These are phyloP conservation scores for Rhorus exstirpatorius DNA, from an alignment of 2,888 invertebrate genomes.

Conservation along the genomic window DNA sequence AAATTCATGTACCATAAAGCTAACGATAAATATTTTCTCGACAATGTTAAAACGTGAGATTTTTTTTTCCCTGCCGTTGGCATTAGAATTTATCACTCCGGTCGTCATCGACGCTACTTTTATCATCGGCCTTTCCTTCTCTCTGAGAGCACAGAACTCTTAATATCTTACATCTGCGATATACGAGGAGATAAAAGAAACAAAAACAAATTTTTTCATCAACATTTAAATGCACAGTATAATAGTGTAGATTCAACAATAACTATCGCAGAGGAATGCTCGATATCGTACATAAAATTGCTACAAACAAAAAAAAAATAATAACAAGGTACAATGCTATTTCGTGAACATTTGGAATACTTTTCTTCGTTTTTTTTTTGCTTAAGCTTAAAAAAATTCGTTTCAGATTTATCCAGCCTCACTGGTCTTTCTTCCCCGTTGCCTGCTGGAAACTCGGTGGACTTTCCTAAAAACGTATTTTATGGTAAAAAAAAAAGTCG, in stretches of 20 bases:
- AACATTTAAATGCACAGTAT: constrained; percentile 52
- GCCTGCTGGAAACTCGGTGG: constrained; percentile 94
- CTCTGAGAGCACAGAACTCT: background rate
- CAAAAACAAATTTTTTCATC: constrained; percentile 22
- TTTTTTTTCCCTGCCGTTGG: background rate
- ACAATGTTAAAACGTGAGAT: constrained; percentile 23
- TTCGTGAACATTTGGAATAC: constrained; percentile 56
- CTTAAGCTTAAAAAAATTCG: constrained; percentile 51
- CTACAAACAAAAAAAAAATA: constrained; percentile 56
- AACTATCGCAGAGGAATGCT: constrained; percentile 56
- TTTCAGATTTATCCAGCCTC: constrained; percentile 79
- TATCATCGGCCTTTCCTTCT: too few species aligned
- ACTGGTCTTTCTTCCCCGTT: constrained; percentile 92
- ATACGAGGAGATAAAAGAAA: constrained; percentile 3
- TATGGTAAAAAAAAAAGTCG: constrained; percentile 13
- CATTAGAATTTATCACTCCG: too few species aligned
- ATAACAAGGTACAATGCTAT: constrained; percentile 53
- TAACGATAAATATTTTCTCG: constrained; percentile 2
- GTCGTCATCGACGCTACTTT: too few species aligned
- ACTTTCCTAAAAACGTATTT: constrained; percentile 89
- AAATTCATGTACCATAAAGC: constrained; percentile 42
- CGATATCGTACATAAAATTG: constrained; percentile 54
- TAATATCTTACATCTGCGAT: background rate
- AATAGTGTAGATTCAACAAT: constrained; percentile 47
- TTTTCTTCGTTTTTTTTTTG: constrained; percentile 48